Evolutionary conservation across 2,113 vertebrate genomes (phyloP), one percentile per base, ranked within the genome.

Genomic region (Lepus timidus): DNA sequence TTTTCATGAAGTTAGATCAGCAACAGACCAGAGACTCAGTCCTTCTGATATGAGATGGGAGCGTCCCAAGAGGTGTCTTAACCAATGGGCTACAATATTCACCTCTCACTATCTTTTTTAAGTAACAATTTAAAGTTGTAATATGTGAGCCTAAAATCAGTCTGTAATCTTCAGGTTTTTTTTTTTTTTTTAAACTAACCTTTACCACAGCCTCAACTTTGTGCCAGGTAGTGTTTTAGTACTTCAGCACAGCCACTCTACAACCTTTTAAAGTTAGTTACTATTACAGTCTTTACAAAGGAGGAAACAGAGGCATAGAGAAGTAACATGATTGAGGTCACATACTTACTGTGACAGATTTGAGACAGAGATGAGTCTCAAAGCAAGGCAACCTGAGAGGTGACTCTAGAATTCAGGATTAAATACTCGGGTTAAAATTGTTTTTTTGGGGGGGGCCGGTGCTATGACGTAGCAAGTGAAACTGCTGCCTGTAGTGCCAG

Each of bases 291-390:
- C 67, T 71, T 95, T 83, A 39, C 70, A 87, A 95, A 89, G 58
- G 31, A 96, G 33, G 17, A 85, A 85, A 90, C 17, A 90, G 6
- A 88, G 23, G 61, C 23, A 95, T 6, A 88, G 78, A 85, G 76
- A 96, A 95, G 36, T 51, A 88, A 62, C 65, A 71, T 80, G 58
- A 88, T 0, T 94, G 31, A 96, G 76, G 80, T 86, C 89, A 95
- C 51, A 88, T 0, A 88, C 58, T 81, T 84, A 89, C 52, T 87
- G 13, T 83, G 78, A 89, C 58, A 81, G 36, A 92, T 16, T 25
- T 85, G 51, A 33, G 2, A 20, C 25, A 73, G 3, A 85, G 51
- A 36, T 65, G 70, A 70, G 14, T 83, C 86, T 86, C 81, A 91
- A 95, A 76, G 16, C 33, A 25, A 88, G 44, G 70, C 33, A 94